Evolutionary conservation across 1,140 invertebrate genomes (phyloP).

Genomic region (Zaprionus africanus): DNA sequence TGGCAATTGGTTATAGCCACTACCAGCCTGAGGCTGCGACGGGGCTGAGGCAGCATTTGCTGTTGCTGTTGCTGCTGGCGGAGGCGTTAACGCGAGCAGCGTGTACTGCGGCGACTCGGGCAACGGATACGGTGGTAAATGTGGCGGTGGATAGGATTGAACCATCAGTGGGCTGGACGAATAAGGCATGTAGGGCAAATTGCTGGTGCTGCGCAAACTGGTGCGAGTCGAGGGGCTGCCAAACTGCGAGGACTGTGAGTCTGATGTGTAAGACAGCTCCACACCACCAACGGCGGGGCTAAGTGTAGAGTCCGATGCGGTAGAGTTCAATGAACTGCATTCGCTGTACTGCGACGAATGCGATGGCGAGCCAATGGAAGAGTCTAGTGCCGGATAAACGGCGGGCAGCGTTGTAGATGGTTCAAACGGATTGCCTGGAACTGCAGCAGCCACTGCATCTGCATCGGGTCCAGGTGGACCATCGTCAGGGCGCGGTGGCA

Average conservation of each 20-base stretch:
- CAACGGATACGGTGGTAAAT: slow-evolving; percentile 67
- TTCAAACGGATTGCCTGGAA: slow-evolving; percentile 69
- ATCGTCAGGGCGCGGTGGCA: slow-evolving; percentile 64
- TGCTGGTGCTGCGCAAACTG: slow-evolving; percentile 71
- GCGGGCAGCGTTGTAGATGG: slow-evolving; percentile 44
- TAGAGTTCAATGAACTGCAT: slow-evolving; percentile 77
- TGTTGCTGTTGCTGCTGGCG: slow-evolving; percentile 14
- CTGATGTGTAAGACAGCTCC: slow-evolving; percentile 74
- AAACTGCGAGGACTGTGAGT: slow-evolving; percentile 73
- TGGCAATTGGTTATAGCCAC: slow-evolving; percentile 64
- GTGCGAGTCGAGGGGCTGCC: slow-evolving; percentile 66
- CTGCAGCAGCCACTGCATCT: neutral
- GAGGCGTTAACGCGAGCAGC: slow-evolving; percentile 48
- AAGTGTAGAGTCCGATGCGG: slow-evolving; percentile 76
- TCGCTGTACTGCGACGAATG: slow-evolving; percentile 78
- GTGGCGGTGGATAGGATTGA: slow-evolving; percentile 74
- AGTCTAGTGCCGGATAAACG: slow-evolving; percentile 71
- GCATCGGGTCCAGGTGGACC: slow-evolving; percentile 61
- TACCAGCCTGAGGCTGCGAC: slow-evolving; percentile 14
- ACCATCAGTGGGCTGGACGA: slow-evolving; percentile 76
- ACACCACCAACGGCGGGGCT: slow-evolving; percentile 67
- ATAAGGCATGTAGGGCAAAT: slow-evolving; percentile 78
- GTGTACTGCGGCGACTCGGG: slow-evolving; percentile 71
- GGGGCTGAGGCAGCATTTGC: slow-evolving; percentile 2
- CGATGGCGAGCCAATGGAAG: slow-evolving; percentile 80